Evolutionary conservation across 2,113 vertebrate genomes (phyloP), one percentile per base, ranked within the genome.

Genomic region (Ptilonorhynchus violaceus): DNA sequence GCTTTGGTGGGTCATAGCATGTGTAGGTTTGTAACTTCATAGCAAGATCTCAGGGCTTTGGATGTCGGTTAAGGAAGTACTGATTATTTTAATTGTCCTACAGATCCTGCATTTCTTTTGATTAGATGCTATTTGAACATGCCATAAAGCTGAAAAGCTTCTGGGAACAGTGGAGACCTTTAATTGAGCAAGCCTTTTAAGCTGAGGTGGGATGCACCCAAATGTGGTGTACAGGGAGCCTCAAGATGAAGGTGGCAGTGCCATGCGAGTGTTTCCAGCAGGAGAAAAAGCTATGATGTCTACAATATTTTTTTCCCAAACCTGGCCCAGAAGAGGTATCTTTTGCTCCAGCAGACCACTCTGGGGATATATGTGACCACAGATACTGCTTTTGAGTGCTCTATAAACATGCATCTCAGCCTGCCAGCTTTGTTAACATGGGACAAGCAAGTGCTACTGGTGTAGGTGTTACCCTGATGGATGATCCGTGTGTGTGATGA

Each of bases 401-500:
- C 47, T 47, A 11, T 69, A 25, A 39, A 12, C 21, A 11, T 0
- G 2, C 24, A 4, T 44, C 35, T 68, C 41, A 9, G 15, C 28
- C 66, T 75, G 23, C n/a, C 15, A 15, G 47, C 82, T 49, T 3
- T 15, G 37, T 10, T 39, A 10, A 9, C 44, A 49, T 0, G 1
- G 56, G 21, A 13, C 7, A 3, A 33, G 31, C 0, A 0, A 37
- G 35, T 46, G 60, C n/a, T 30, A 23, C 30, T 50, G 1, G 1
- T 35, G 37, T 49, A 19, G 46, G 3, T 20, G 24, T 25, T n/a
- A 42, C 21, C 30, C 8, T 39, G 15, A 58, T 37, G 68, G 17
- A 18, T 2, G 1, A 35, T 39, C 21, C 11, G 0, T 0, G 37
- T 8, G 7, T 28, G 15, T 17, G 27, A 4, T 21, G 72, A 46